Evolutionary conservation across 2,797 vertebrate genomes (phyloP).

Genomic region (Sphaeramia orbicularis): DNA sequence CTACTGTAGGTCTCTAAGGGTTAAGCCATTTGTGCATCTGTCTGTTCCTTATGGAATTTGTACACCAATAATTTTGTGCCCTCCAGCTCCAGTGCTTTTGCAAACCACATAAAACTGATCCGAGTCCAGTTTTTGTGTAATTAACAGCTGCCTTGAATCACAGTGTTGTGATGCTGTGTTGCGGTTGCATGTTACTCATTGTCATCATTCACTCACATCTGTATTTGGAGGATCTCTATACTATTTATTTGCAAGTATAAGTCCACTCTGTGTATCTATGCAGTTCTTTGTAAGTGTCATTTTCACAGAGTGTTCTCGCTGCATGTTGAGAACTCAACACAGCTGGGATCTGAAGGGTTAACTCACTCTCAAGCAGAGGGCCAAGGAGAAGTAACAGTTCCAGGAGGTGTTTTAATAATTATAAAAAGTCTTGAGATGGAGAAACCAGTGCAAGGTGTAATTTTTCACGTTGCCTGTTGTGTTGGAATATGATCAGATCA

Average conservation of each 20-base stretch:
- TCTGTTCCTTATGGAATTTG: background rate
- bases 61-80: conserved; percentile 17
- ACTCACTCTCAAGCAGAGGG: background rate
- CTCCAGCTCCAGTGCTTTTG: conserved; percentile 34
- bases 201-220: conserved; percentile 17
- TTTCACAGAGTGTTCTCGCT: too few relatives aligned
- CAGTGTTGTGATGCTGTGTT: too few relatives aligned
- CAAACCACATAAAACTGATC: conserved; percentile 28
- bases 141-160: conserved; percentile 50
- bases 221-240: background rate
- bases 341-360: too few relatives aligned
- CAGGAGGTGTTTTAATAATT: conserved; percentile 1
- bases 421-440: background rate
- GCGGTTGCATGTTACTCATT: conserved; percentile 38
- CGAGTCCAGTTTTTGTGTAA: conserved; percentile 41
- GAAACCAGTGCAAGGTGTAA: conserved; percentile 1
- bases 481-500: conserved; percentile 13
- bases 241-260: background rate
- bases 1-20: too few relatives aligned
- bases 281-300: too few relatives aligned
- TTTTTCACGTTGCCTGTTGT: conserved; percentile 3
- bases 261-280: background rate
- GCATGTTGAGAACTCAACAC: too few relatives aligned
- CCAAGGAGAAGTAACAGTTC: background rate
- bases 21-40: background rate